Evolutionary conservation across 2,888 invertebrate species (phyloP).

Genomic region (Isoperla grammatica): DNA sequence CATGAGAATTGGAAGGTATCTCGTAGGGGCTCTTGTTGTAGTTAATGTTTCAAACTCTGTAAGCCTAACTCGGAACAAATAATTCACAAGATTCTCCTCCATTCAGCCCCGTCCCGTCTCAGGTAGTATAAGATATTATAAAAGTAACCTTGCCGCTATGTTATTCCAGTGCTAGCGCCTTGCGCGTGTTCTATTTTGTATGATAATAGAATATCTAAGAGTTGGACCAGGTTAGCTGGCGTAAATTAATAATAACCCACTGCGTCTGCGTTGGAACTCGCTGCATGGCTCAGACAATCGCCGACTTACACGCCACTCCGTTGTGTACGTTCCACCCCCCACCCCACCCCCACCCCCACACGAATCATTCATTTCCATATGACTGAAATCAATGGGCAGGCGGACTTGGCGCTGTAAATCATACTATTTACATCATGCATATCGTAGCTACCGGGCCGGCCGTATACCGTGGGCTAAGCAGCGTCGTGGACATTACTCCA

Average conservation of each 20-base stretch:
- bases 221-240: conserved; percentile 29
- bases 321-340: too few species aligned
- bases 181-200: conserved; percentile 27
- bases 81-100: conserved; percentile 1
- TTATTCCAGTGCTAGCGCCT: not conserved
- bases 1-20: conserved; percentile 28
- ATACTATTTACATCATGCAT: too few species aligned
- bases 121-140: conserved; percentile 29
- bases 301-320: too few species aligned
- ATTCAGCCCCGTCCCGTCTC: not conserved
- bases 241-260: conserved; percentile 29
- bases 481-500: too few species aligned
- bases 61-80: conserved; percentile 13
- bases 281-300: too few species aligned
- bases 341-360: too few species aligned
- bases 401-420: too few species aligned
- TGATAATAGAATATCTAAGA: conserved; percentile 33
- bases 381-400: too few species aligned
- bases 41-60: conserved; percentile 28
- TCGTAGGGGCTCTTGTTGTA: conserved; percentile 23
- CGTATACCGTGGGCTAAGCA: too few species aligned
- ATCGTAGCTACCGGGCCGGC: too few species aligned
- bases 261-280: conserved; percentile 2
- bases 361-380: too few species aligned
- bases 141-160: conserved; percentile 16